These are phyloP conservation scores for Nezara viridula DNA, from an alignment of 2,888 invertebrate genomes.

Conservation along the genomic window DNA sequence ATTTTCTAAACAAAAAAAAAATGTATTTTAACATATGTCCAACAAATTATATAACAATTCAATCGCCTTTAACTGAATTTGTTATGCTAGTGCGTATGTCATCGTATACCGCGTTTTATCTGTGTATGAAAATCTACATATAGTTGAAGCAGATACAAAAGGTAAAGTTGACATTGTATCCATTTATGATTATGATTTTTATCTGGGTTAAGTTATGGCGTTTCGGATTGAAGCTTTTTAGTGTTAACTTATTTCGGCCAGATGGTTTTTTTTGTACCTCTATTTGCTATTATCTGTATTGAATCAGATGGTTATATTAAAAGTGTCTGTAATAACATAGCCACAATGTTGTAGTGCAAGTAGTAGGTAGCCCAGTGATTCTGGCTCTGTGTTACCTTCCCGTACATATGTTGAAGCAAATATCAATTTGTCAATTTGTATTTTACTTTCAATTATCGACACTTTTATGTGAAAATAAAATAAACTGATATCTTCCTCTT, in stretches of 20 bases:
- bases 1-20: not conserved
- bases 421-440: not conserved
- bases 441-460: not conserved
- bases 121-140: not conserved
- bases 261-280: not conserved
- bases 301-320: no score
- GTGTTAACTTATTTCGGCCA: not conserved
- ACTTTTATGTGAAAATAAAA: not conserved
- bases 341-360: no score
- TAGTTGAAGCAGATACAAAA: not conserved
- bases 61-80: not conserved
- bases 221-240: not conserved
- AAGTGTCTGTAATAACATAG: no score
- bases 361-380: not conserved
- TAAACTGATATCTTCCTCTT: no score
- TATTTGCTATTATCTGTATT: not conserved
- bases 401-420: not conserved
- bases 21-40: constrained; percentile 7
- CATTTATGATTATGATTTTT: not conserved
- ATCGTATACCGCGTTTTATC: not conserved
- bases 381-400: not conserved
- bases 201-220: not conserved
- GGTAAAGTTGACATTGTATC: not conserved
- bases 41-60: not conserved
- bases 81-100: not conserved